Evolutionary conservation across 1,140 invertebrate genomes (phyloP).

Genomic region (Ceratina calcarata): DNA sequence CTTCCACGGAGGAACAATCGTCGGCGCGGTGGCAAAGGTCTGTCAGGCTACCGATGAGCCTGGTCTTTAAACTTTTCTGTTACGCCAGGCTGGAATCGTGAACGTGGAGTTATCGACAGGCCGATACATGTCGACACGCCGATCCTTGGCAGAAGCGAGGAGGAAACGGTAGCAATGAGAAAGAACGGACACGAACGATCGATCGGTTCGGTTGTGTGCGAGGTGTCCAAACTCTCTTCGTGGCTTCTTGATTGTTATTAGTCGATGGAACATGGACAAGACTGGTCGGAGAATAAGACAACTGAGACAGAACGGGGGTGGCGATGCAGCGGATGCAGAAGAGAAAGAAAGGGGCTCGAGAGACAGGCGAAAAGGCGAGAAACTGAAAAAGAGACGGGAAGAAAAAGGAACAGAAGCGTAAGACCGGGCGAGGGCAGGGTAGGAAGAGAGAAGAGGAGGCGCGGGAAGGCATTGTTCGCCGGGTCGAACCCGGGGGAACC

Average conservation of each 20-base stretch:
- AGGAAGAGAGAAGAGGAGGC: neutral
- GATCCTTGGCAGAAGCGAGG: conserved; percentile 2
- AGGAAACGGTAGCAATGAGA: conserved; percentile 35
- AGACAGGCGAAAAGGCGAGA: conserved; percentile 5
- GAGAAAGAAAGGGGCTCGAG: conserved; percentile 17
- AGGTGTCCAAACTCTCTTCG: conserved; percentile 38
- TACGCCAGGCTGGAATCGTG: conserved; percentile 18
- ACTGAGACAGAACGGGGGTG: neutral
- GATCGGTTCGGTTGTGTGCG: conserved; percentile 1
- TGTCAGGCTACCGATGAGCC: no score
- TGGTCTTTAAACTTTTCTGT: conserved; percentile 35
- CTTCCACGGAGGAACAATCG: no score
- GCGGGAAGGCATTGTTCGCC: conserved; percentile 65
- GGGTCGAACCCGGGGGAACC: conserved; percentile 51
- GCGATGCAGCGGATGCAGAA: neutral
- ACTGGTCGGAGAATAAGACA: conserved; percentile 9
- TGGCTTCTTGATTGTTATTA: conserved; percentile 60
- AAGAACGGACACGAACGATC: conserved; percentile 32
- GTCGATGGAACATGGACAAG: conserved; percentile 34
- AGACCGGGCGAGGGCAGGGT: neutral
- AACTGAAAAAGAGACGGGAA: conserved; percentile 1
- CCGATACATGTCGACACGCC: conserved; percentile 35
- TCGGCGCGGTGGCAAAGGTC: no score
- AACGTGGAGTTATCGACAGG: conserved; percentile 46
- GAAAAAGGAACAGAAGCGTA: neutral